Percentiles rank a stretch among this genome's conserved stretches.
Conservation (phyloP, 1,140 invertebrate species). For the Drosophila watanabei region DNA sequence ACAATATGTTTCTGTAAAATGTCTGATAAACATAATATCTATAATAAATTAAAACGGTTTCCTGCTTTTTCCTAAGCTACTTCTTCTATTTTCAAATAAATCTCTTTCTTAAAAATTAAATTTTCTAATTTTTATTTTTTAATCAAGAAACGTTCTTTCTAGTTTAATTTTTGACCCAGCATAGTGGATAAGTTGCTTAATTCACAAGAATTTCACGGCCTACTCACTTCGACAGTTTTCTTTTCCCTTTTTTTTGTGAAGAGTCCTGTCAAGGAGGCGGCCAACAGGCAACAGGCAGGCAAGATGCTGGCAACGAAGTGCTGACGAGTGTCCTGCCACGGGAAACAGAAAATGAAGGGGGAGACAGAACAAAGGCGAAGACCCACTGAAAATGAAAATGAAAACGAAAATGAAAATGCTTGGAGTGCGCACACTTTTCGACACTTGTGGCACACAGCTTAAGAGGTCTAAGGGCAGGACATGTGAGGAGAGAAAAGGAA, state of each 20-base stretch:
- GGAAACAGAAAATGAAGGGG: conserved; percentile 1
- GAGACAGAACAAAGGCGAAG: conserved; percentile 16
- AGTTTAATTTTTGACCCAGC: not conserved
- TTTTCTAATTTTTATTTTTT: not conserved
- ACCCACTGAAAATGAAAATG: conserved; percentile 19
- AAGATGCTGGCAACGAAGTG: conserved; percentile 45
- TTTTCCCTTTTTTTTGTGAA: conserved; percentile 1
- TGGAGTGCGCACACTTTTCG: conserved; percentile 64
- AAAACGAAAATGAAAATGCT: conserved; percentile 32
- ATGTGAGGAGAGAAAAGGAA: not conserved
- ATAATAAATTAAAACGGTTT: no score
- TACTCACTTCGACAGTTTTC: conserved; percentile 22
- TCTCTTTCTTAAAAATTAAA: not conserved
- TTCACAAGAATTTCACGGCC: conserved; percentile 2
- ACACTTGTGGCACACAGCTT: conserved; percentile 58
- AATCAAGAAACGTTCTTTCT: not conserved
- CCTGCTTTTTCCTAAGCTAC: no score
- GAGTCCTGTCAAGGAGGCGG: conserved; percentile 27
- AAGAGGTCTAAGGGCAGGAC: conserved; percentile 10
- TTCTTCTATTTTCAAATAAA: not conserved
- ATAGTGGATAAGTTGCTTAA: conserved; percentile 3
- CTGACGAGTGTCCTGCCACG: conserved; percentile 46
- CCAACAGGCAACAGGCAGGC: conserved; percentile 27
- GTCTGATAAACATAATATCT: no score
- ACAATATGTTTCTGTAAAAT: no score